Percentiles rank a stretch among this genome's conserved stretches.
Evolutionary conservation across 2,888 invertebrate species (phyloP).

Genomic region (Drosophila rellima): DNA sequence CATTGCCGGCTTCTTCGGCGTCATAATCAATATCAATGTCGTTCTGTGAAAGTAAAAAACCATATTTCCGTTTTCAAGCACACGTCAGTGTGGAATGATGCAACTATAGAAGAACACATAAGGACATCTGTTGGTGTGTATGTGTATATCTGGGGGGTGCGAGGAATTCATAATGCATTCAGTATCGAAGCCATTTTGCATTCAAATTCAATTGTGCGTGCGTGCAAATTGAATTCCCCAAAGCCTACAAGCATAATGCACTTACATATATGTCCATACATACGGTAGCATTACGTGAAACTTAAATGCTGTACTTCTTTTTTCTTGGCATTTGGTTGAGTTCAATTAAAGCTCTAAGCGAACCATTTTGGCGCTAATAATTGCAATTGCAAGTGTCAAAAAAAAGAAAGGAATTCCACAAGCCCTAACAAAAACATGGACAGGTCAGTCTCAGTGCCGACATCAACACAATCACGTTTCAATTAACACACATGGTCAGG

Average conservation of each 20-base stretch:
- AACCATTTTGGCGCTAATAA: slow-evolving; percentile 45
- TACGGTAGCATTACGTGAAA: slow-evolving; percentile 57
- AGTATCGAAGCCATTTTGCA: slow-evolving; percentile 70
- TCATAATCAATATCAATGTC: slow-evolving; percentile 44
- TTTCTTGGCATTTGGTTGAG: slow-evolving; percentile 5
- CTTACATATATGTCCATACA: neutral
- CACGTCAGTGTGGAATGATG: slow-evolving; percentile 13
- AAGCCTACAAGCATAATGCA: slow-evolving; percentile 61
- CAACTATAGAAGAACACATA: slow-evolving; percentile 2
- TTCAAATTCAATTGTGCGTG: slow-evolving; percentile 84
- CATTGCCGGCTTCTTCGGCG: slow-evolving; percentile 18
- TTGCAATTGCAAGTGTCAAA: slow-evolving; percentile 74
- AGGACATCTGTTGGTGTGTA: neutral
- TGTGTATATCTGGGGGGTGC: slow-evolving; percentile 19
- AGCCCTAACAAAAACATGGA: slow-evolving; percentile 11
- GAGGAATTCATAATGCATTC: slow-evolving; percentile 75
- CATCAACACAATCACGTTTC: slow-evolving; percentile 74
- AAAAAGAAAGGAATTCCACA: slow-evolving; percentile 45
- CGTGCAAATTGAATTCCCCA: slow-evolving; percentile 84
- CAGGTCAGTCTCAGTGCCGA: slow-evolving; percentile 19
- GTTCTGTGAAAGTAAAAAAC: slow-evolving; percentile 68
- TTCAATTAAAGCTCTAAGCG: slow-evolving; percentile 25
- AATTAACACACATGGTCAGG: slow-evolving; percentile 69
- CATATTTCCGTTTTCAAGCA: slow-evolving; percentile 52
- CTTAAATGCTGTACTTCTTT: slow-evolving; percentile 60